A percentile compares a stretch with the other conserved stretches of the same genome.
Conservation (phyloP, 2,888 invertebrate species). For the Drosophila anomalata region DNA sequence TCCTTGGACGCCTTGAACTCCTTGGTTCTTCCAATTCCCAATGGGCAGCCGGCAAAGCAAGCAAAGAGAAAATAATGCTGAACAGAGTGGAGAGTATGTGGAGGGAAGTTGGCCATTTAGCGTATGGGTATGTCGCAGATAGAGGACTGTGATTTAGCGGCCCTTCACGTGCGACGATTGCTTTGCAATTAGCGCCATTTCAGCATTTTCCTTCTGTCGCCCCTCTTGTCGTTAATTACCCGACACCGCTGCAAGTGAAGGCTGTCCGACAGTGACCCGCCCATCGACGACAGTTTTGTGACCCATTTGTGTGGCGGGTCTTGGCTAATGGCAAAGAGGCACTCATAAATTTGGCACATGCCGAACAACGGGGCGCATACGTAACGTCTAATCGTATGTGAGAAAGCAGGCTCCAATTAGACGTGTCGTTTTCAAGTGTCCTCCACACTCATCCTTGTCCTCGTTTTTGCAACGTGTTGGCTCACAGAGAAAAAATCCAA, state of each 20-base stretch:
- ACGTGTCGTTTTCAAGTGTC: slow-evolving; percentile 71
- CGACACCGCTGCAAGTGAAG: slow-evolving; percentile 34
- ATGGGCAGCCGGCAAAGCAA: slow-evolving; percentile 24
- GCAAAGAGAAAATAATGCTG: slow-evolving; percentile 25
- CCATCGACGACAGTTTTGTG: slow-evolving; percentile 61
- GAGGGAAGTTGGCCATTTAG: slow-evolving; percentile 9
- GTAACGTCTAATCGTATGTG: slow-evolving; percentile 53
- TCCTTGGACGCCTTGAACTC: not conserved
- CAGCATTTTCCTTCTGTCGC: slow-evolving; percentile 58
- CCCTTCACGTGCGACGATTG: slow-evolving; percentile 68
- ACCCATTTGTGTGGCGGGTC: slow-evolving; percentile 25
- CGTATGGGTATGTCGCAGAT: slow-evolving; percentile 11
- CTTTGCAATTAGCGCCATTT: slow-evolving; percentile 76
- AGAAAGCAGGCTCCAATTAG: slow-evolving; percentile 67
- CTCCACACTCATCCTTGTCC: slow-evolving; percentile 50
- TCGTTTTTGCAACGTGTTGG: slow-evolving; percentile 15
- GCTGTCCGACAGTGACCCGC: slow-evolving; percentile 30
- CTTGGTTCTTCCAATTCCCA: slow-evolving; percentile 43
- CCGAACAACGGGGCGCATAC: slow-evolving; percentile 63
- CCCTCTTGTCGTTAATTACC: slow-evolving; percentile 42
- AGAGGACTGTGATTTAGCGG: slow-evolving; percentile 63
- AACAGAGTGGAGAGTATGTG: slow-evolving; percentile 20
- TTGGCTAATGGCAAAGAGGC: slow-evolving; percentile 41
- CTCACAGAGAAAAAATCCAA: not conserved
- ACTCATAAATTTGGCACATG: slow-evolving; percentile 58